Evolutionary conservation across 2,797 vertebrate genomes (phyloP).

Genomic region (Pampus argenteus): DNA sequence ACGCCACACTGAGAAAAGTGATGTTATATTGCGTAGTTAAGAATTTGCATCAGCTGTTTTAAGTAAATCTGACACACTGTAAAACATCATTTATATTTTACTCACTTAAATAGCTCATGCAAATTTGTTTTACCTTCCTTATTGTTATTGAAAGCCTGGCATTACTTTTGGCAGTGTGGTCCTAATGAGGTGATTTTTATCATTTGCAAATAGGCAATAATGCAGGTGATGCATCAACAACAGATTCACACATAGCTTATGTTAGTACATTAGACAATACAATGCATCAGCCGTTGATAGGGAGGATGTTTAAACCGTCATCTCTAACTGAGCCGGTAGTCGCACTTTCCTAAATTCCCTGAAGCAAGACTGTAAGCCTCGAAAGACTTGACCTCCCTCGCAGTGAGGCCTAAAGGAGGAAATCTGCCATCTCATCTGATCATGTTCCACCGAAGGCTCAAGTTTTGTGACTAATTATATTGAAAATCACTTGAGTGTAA

Average conservation of each 20-base stretch:
- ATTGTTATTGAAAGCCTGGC: conserved; percentile 49
- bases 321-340: conserved; percentile 41
- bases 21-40: conserved; percentile 33
- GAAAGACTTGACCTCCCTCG: conserved; percentile 41
- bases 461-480: conserved; percentile 48
- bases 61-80: conserved; percentile 37
- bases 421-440: conserved; percentile 48
- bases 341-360: conserved; percentile 28
- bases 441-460: conserved; percentile 31
- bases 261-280: conserved; percentile 79
- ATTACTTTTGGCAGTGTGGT: conserved; percentile 74
- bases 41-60: conserved; percentile 59
- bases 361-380: conserved; percentile 8
- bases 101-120: conserved; percentile 54
- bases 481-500: conserved; percentile 43
- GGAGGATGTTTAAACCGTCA: conserved; percentile 52
- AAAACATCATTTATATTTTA: conserved; percentile 25
- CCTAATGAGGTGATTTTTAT: conserved; percentile 74
- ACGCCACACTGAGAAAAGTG: conserved; percentile 71
- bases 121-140: conserved; percentile 38
- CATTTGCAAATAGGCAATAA: conserved; percentile 68
- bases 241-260: conserved; percentile 77
- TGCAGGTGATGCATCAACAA: conserved; percentile 77
- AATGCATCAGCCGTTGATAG: conserved; percentile 75
- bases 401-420: conserved; percentile 17